Evolutionary conservation across 2,888 invertebrate genomes (phyloP).

Genomic region (Tipula lateralis): DNA sequence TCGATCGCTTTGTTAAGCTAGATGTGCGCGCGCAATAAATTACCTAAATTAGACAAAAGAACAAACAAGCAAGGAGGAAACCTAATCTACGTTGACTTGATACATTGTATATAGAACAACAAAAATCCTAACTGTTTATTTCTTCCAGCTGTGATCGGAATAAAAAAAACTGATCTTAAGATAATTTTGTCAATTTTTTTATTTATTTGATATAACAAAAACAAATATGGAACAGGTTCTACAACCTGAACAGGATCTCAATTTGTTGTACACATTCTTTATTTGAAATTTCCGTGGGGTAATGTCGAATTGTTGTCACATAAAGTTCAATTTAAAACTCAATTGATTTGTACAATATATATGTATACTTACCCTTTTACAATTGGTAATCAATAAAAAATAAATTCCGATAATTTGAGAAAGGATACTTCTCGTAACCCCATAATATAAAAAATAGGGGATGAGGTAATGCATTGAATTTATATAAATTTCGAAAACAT

Average conservation of each 20-base stretch:
- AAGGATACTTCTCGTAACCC: not conserved
- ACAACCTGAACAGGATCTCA: not conserved
- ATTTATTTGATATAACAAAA: not conserved
- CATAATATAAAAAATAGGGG: not conserved
- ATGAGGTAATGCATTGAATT: not conserved
- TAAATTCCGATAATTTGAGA: not conserved
- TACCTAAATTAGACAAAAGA: not conserved
- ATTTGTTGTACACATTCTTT: not conserved
- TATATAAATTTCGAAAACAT: not conserved
- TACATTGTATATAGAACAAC: not conserved
- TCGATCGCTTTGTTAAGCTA: not conserved
- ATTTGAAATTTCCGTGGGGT: not conserved
- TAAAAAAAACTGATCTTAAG: not conserved
- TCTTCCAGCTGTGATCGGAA: not conserved
- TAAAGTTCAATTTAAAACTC: not conserved
- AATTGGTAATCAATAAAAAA: not conserved
- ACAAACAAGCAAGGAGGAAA: not conserved
- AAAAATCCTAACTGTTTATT: not conserved
- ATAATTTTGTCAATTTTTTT: not conserved
- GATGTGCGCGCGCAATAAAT: not conserved
- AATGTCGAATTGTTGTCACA: not conserved
- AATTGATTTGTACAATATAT: not conserved
- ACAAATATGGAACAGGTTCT: not conserved
- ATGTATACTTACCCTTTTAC: not conserved
- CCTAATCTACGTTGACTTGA: not conserved